Conservation (phyloP, 2,888 invertebrate genomes). For the Adelognathus sp. region DNA sequence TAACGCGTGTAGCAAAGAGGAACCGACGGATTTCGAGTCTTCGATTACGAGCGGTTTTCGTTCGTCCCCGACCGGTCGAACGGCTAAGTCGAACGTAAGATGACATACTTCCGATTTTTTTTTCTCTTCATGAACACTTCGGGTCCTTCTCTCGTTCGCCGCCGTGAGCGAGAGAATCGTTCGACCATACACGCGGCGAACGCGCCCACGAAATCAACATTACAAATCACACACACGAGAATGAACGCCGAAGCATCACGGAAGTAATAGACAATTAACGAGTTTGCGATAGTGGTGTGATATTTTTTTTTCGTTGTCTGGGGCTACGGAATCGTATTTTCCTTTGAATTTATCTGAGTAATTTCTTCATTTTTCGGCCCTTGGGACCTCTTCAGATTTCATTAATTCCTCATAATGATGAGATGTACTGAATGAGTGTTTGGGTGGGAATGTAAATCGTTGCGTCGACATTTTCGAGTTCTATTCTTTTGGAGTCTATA, state of each 20-base stretch:
- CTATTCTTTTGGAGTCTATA: no score
- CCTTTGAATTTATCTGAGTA: no score
- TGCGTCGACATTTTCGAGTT: no score
- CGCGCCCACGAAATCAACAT: conserved; percentile 71
- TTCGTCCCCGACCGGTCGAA: conserved; percentile 50
- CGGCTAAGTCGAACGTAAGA: conserved; percentile 65
- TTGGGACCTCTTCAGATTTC: no score
- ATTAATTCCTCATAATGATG: no score
- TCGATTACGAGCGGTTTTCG: conserved; percentile 60
- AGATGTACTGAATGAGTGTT: no score
- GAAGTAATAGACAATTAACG: conserved; percentile 14
- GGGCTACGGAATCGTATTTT: no score
- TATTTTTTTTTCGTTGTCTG: no score
- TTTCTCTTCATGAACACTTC: background rate
- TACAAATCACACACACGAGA: conserved; percentile 60
- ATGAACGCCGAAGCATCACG: conserved; percentile 7
- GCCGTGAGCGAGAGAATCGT: background rate
- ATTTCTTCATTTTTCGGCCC: no score
- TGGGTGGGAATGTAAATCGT: no score
- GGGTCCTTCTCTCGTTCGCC: conserved; percentile 4
- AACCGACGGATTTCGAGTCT: conserved; percentile 46
- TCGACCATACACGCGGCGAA: background rate
- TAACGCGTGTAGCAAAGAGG: background rate
- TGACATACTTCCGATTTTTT: conserved; percentile 68
- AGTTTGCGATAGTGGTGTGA: no score